Evolutionary conservation across 2,888 invertebrate genomes (phyloP).

Genomic region (Cantharis rustica): DNA sequence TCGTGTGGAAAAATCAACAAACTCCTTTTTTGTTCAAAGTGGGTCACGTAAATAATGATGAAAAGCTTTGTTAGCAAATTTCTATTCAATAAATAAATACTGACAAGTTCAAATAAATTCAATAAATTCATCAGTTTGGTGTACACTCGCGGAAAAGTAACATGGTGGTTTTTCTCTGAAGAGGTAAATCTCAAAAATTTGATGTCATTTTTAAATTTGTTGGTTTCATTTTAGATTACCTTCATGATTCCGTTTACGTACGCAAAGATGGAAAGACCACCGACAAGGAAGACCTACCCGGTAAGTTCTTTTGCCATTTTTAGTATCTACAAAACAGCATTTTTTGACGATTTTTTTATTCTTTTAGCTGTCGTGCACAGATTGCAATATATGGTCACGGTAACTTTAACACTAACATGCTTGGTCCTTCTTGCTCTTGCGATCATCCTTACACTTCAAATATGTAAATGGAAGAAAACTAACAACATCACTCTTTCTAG

Average conservation of each 20-base stretch:
- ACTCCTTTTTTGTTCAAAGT: not conserved
- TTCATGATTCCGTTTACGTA: constrained; percentile 47
- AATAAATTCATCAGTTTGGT: not conserved
- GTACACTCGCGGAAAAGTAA: not conserved
- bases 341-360: not conserved
- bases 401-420: constrained; percentile 45
- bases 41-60: not conserved
- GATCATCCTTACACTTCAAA: constrained; percentile 41
- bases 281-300: constrained; percentile 41
- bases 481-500: constrained; percentile 48
- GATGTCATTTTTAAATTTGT: not conserved
- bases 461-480: constrained; percentile 51
- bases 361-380: constrained; percentile 46
- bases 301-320: constrained; percentile 31
- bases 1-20: not conserved
- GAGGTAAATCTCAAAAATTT: not conserved
- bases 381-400: constrained; percentile 45
- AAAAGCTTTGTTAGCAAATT: not conserved
- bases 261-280: constrained; percentile 32
- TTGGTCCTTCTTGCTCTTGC: constrained; percentile 44
- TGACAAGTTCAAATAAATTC: not conserved
- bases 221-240: constrained; percentile 45
- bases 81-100: not conserved
- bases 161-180: not conserved
- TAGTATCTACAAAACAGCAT: not conserved